Evolutionary conservation across 2,888 invertebrate genomes (phyloP), one percentile per base, ranked within the genome.

Genomic region (Laothoe populi): DNA sequence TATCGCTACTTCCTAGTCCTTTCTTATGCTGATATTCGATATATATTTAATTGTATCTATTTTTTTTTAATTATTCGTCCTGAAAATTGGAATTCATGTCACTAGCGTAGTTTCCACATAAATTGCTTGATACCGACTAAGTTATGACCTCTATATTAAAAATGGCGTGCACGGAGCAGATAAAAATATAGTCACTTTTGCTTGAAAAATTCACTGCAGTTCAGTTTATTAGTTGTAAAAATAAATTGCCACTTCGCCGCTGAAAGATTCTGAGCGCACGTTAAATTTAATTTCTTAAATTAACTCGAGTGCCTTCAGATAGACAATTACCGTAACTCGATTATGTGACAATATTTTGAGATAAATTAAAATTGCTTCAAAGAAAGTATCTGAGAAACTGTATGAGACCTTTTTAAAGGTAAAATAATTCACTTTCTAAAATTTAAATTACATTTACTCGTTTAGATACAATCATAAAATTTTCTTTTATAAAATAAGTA

Each of bases 201-300:
- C 53, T 53, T 35, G 31, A 53, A 53, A 53, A 53, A 53, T 53
- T 19, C 35, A 0, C 35, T 53, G 53, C 53, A 53, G 35, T 11
- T 19, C 35, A 11, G 35, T 53, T 53, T 53, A 53, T 53, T 35
- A 53, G 53, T 53, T 53, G 53, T 53, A 53, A 53, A 53, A 53
- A 53, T 53, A 53, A 53, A 53, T 53, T 53, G 53, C 53, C 35
- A 53, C 19, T 49, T 35, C 53, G 53, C 53, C 19, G 19, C 53
- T 35, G 35, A 53, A 53, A 53, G 53, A 53, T 53, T 53, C 53
- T 53, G 53, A 53, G 35, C 53, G 53, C 53, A 53, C 35, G 35
- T 53, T 53, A 53, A 53, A 53, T 53, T 53, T 35, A 53, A 53
- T 53, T 53, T 53, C 53, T 53, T 53, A 53, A 53, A 53, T 53